Base-by-base conservation (phyloP, 30 jellyfish, hydroid and myxozoan genomes). In the Nemopilema nomurai region DNA sequence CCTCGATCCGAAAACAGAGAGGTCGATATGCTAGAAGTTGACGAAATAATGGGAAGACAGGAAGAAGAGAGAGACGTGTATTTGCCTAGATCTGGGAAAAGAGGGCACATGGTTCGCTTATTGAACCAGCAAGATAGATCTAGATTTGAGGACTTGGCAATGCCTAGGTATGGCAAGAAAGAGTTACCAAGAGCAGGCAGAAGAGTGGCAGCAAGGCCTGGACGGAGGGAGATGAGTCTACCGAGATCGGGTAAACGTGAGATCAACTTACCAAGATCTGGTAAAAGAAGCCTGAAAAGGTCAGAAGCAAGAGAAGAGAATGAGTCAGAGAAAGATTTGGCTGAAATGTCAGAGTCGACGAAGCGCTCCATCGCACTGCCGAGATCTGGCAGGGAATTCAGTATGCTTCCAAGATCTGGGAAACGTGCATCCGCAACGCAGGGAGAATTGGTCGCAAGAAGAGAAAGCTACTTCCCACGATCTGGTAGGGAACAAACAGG, bases 231-330 rank as follows among this genome's bases (percentile, higher is more conserved):
- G 0, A 27, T 50, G 7, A 69, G 62, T 3, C 67, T 67, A 25
- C 91, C 91, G 50, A 69, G 91, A 1, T 82, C 91, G 18, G 91
- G 91, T 13, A 71, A 57, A 57, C 69, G 79, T 21, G 76, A 53
- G 57, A 31, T 24, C 24, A 62, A 52, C 16, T 18, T 68, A 26
- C 91, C 85, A 23, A 21, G 84, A 68, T 82, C 84, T 0, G 84
- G 91, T 18, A 82, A 53, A 26, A 68, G 91, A n/a, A 78, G 50
- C 18, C 69, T 79, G 26, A 51, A 69, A 79, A 31, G 80, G 65
- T n/a, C n/a, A 7, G 89, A 3, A 13, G 13, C 57, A 41, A 13
- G 13, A 41, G 57, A 13, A 41, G 57, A 41, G n/a, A n/a, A n/a
- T n/a, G n/a, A n/a, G n/a, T n/a, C 68, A 19, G 68, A 62, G 30